Evolutionary conservation across 1,140 invertebrate species (phyloP).

Genomic region (Conus ventricosus): DNA sequence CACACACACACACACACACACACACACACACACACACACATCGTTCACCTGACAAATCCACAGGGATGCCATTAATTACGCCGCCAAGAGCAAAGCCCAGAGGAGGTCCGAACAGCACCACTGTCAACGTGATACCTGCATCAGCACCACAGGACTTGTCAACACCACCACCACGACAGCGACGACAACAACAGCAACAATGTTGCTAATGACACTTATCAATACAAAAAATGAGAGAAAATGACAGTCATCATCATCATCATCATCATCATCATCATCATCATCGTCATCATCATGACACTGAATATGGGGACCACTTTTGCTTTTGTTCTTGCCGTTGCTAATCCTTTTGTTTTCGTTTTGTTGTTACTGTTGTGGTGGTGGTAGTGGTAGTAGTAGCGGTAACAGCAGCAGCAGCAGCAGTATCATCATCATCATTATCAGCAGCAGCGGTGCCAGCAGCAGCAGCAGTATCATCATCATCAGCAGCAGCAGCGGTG

Average conservation of each 20-base stretch:
- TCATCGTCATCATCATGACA: not conserved
- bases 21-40: no score
- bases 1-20: no score
- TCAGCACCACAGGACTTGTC: not conserved
- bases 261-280: not conserved
- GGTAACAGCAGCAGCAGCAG: no score
- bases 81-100: slow-evolving; percentile 51
- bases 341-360: not conserved
- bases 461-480: no score
- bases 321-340: not conserved
- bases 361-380: not conserved
- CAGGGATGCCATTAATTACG: slow-evolving; percentile 57
- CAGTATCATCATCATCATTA: no score
- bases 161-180: not conserved
- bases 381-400: no score
- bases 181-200: not conserved
- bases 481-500: no score
- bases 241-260: not conserved
- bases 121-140: slow-evolving; percentile 52
- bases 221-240: not conserved
- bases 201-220: not conserved
- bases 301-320: not conserved
- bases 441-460: no score
- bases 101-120: slow-evolving; percentile 57
- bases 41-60: slow-evolving; percentile 57